Base-by-base conservation (phyloP, 2,888 invertebrate species). In the Acanthosepion esculentum region DNA sequence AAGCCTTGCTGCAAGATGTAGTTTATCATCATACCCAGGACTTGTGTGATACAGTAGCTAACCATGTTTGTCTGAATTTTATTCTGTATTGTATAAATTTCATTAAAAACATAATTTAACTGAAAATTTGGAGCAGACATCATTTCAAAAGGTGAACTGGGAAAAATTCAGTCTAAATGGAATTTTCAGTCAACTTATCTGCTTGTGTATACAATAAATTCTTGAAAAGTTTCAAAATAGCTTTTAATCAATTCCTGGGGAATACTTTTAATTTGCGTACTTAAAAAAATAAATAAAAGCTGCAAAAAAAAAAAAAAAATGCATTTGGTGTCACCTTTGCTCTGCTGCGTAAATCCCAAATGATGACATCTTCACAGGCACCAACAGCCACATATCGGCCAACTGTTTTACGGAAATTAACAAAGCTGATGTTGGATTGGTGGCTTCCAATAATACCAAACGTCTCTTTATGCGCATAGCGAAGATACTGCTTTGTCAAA, bases 271-370 rank as follows among this genome's bases (percentile, higher is more conserved):
- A 78, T 78, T 78, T 15, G 18, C 2, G 78, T 12, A 78, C n/a
- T 3, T n/a, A 12, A 78, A 78, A 33, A 78, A 78, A 78, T 10
- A 78, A 78, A 29, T 10, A 29, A 1, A 55, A 53, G 20, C 12
- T 55, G 18, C 15, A 55, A 55, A 59, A 59, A 33, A 78, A 78
- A 55, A 55, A 59, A 59, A 33, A 78, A 78, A n/a, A 1, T 78
- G n/a, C 1, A n/a, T 78, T 33, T 78, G n/a, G n/a, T n/a, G n/a
- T 94, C 95, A 96, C 97, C 96, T 96, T 96, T 95, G 97, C 96
- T 59, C 98, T 98, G 18, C 98, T 98, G 97, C 98, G 98, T 97
- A 99, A 98, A 98, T 99, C 99, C 99, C 99, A 99, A 96, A 99
- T 98, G 96, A 98, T 98, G 95, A 99, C 98, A 98, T 99, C 98